Evolutionary conservation across 1,140 invertebrate genomes (phyloP).

Genomic region (Hycleus phaleratus): DNA sequence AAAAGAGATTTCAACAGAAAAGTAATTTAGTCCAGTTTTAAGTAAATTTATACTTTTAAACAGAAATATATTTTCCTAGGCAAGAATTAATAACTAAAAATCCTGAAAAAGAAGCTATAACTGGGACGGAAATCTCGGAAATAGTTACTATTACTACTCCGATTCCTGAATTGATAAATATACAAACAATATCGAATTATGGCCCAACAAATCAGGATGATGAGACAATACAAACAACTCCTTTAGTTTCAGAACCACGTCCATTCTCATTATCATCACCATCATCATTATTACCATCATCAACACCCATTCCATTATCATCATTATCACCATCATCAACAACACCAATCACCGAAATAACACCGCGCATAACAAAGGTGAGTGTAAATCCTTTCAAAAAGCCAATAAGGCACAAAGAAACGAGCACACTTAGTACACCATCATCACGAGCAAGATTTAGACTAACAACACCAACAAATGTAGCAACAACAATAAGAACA

Average conservation of each 20-base stretch:
- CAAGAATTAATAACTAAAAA: slow-evolving; percentile 3
- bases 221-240: slow-evolving; percentile 6
- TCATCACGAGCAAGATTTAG: slow-evolving; percentile 24
- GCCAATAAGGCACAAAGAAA: slow-evolving; percentile 29
- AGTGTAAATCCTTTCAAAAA: slow-evolving; percentile 24
- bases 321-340: slow-evolving; percentile 36
- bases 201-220: neutral
- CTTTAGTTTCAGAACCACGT: slow-evolving; percentile 36
- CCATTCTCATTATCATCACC: slow-evolving; percentile 39
- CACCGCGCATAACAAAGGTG: slow-evolving; percentile 37
- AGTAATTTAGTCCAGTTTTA: neutral
- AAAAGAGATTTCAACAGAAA: neutral
- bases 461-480: neutral
- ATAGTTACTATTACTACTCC: neutral
- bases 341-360: slow-evolving; percentile 41
- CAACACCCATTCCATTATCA: slow-evolving; percentile 32
- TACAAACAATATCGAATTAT: slow-evolving; percentile 6
- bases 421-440: slow-evolving; percentile 29
- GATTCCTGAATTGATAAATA: slow-evolving; percentile 1
- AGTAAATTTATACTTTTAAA: neutral
- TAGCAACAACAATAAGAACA: neutral
- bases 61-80: neutral
- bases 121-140: neutral
- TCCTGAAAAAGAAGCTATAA: neutral
- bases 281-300: slow-evolving; percentile 37